A percentile compares a stretch with the other conserved stretches of the same genome.
Evolutionary conservation across 2,113 vertebrate genomes (phyloP).

Genomic region (Toxotes jaculatrix): DNA sequence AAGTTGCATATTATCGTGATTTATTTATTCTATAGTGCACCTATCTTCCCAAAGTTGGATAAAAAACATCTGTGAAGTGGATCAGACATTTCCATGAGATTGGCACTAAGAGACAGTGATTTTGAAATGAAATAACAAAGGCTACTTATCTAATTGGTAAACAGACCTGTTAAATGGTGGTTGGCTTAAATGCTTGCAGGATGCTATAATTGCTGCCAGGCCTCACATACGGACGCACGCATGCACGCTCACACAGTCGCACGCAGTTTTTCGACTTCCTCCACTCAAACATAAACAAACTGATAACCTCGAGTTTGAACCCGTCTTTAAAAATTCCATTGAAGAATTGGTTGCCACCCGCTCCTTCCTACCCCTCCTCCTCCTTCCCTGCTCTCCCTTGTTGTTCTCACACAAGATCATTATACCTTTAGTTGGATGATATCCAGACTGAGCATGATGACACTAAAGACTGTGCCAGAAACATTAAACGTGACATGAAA

Average conservation of each 20-base stretch:
- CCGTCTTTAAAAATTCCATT: conserved; percentile 74
- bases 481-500: conserved; percentile 66
- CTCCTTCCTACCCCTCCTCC: not conserved
- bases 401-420: conserved; percentile 58
- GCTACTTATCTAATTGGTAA: conserved; percentile 88
- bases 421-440: conserved; percentile 65
- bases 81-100: conserved; percentile 52
- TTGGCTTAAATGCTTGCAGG: conserved; percentile 88
- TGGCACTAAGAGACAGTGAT: conserved; percentile 82
- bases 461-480: conserved; percentile 63
- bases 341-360: conserved; percentile 46
- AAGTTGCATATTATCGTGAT: not conserved
- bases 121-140: conserved; percentile 84
- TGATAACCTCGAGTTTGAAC: conserved; percentile 77
- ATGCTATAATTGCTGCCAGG: conserved; percentile 87
- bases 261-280: conserved; percentile 58
- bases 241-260: conserved; percentile 52
- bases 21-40: not conserved
- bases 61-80: conserved; percentile 14
- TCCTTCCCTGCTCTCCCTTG: conserved; percentile 5
- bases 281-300: conserved; percentile 69
- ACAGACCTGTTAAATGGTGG: conserved; percentile 84
- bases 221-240: conserved; percentile 57
- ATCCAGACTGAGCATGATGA: conserved; percentile 68
- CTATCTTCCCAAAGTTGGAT: conserved; percentile 2